A percentile compares a stretch with the other conserved stretches of the same genome.
Conservation (phyloP, 2,797 vertebrate genomes). For the Geotrypetes seraphini region DNA sequence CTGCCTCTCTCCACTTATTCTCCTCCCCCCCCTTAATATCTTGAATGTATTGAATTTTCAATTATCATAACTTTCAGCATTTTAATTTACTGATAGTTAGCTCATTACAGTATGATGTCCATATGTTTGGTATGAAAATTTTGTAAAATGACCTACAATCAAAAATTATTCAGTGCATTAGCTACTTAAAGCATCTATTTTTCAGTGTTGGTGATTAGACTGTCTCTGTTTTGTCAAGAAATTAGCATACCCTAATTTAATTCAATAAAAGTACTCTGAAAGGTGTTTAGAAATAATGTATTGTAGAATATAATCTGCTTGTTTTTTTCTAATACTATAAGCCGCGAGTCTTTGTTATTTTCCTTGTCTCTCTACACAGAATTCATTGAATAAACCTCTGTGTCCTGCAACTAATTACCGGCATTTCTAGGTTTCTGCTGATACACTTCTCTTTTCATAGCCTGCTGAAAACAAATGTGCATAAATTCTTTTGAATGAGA, state of each 20-base stretch:
- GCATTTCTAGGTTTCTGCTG: background rate
- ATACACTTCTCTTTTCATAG: conserved; percentile 4
- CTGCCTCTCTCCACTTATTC: too few relatives aligned
- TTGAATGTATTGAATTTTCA: too few relatives aligned
- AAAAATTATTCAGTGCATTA: conserved; percentile 27
- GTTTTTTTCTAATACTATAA: accelerated
- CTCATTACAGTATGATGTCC: too few relatives aligned
- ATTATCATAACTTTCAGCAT: too few relatives aligned
- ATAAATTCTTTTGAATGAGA: background rate
- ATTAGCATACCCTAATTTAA: conserved; percentile 9
- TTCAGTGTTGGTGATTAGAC: conserved; percentile 20
- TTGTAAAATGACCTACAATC: background rate
- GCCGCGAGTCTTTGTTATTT: conserved; percentile 7
- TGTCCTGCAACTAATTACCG: conserved; percentile 10
- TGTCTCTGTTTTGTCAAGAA: background rate
- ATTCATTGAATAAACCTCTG: conserved; percentile 8
- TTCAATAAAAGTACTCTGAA: background rate
- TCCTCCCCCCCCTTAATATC: too few relatives aligned
- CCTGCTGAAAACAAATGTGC: conserved; percentile 1
- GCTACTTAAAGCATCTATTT: conserved; percentile 6
- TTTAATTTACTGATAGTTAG: too few relatives aligned
- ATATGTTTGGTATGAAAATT: too few relatives aligned
- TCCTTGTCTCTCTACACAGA: conserved; percentile 3
- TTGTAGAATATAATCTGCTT: background rate
- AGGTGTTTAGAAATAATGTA: background rate